Base-by-base conservation (phyloP, 2,888 invertebrate species). In the Platerodrilus igneus region DNA sequence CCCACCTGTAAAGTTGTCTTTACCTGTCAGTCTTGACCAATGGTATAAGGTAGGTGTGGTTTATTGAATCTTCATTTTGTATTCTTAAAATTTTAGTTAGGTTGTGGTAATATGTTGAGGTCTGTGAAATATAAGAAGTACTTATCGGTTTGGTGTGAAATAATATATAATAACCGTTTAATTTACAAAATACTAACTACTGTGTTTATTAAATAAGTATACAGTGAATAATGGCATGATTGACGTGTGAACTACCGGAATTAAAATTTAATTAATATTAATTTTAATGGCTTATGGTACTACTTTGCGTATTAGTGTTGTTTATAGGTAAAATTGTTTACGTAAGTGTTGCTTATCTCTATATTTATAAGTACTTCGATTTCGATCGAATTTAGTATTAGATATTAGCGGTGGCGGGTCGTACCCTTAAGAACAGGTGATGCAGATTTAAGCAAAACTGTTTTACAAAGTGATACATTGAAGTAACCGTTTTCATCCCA, bases 61-160 rank as follows among this genome's bases (percentile, higher is more conserved):
- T n/a, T 41, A 48, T 14, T 34, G 35, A 36, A 45, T 56, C 51
- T 50, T 53, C 50, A 57, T 53, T 54, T 59, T 60, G 60, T 62
- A 57, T 50, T 56, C 56, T 54, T 55, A 57, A 60, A 57, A 53
- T 55, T 60, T 60, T 59, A 61, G 60, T 64, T 53, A 56, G 54
- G 56, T 56, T 55, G 53, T 57, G 64, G 58, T 62, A 63, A 64
- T 64, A 60, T 63, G 63, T 56, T 59, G 60, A 61, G 62, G 63
- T 60, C 57, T 56, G 59, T 61, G 58, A 62, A 62, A 63, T 60
- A 54, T 58, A 60, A 62, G 59, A 56, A 65, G 65, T 63, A 66
- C 59, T 68, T 68, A 67, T 63, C 67, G 59, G 61, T 63, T 60
- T 64, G 57, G 68, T 68, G 68, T 67, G 67, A 68, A 68, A 67